Percentiles rank a stretch among this genome's conserved stretches.
Evolutionary conservation across 2,113 vertebrate species (phyloP).

Genomic region (Hippolais icterina): DNA sequence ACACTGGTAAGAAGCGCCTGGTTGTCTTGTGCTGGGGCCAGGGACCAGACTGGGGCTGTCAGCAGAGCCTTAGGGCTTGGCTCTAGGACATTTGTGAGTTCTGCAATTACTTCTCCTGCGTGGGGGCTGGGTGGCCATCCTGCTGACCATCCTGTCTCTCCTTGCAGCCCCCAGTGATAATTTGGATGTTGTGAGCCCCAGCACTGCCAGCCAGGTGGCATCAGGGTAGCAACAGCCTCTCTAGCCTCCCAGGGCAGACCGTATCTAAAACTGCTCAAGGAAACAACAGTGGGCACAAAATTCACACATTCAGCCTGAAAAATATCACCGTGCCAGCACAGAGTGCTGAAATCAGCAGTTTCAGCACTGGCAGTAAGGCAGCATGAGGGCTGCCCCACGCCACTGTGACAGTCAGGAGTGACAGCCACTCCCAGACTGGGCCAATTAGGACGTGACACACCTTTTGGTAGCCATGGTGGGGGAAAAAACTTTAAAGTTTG

Average conservation of each 20-base stretch:
- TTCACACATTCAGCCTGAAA: not conserved
- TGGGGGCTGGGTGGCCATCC: not conserved
- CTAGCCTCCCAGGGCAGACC: not conserved
- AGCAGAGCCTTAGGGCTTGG: not conserved
- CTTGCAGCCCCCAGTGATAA: not conserved
- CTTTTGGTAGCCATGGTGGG: not conserved
- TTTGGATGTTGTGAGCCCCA: not conserved
- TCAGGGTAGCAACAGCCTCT: not conserved
- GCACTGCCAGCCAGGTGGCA: not conserved
- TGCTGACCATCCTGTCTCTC: not conserved
- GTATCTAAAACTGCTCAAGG: not conserved
- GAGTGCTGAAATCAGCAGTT: not conserved
- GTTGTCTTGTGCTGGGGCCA: not conserved
- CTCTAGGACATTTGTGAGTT: not conserved
- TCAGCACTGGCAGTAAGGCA: not conserved
- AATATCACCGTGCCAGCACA: not conserved
- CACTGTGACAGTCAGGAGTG: too few species aligned
- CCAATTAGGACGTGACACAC: too few species aligned
- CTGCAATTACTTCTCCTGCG: not conserved
- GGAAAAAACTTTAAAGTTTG: not conserved
- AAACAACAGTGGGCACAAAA: not conserved
- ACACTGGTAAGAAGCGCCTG: not conserved
- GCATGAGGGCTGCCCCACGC: not conserved
- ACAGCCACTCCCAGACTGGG: not conserved
- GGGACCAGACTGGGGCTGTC: not conserved